These are phyloP conservation scores for Gallinago paraguaiae DNA, from an alignment of 2,113 vertebrate genomes.

Conservation along the genomic window DNA sequence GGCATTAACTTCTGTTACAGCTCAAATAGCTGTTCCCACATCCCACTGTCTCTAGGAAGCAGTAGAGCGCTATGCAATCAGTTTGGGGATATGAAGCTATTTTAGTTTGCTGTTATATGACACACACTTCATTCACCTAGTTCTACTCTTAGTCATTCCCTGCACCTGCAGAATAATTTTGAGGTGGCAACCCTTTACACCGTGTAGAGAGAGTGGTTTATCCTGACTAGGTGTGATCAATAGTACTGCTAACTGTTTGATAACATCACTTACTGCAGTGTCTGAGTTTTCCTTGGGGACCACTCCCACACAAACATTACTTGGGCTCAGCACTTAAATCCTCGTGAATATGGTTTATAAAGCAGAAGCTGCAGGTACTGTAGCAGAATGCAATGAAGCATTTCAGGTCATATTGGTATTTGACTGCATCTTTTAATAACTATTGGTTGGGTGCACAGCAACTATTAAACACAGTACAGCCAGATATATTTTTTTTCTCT, in stretches of 20 bases:
- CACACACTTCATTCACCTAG: not conserved
- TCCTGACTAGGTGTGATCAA: not conserved
- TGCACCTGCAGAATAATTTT: not conserved
- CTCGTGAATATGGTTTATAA: not conserved
- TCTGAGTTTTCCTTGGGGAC: not conserved
- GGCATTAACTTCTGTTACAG: not conserved
- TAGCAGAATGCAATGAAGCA: not conserved
- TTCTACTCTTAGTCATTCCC: not conserved
- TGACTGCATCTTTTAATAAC: conserved; percentile 37
- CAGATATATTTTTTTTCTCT: not conserved
- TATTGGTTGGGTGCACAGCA: conserved; percentile 3
- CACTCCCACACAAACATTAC: not conserved
- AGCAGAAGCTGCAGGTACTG: not conserved
- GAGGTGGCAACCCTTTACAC: not conserved
- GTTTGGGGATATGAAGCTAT: not conserved
- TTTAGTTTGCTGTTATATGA: not conserved
- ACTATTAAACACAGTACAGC: not conserved
- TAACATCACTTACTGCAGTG: not conserved
- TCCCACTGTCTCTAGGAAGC: not conserved
- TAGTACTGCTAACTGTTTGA: not conserved
- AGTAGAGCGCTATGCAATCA: fast-evolving
- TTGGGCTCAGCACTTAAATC: not conserved
- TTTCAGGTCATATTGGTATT: conserved; percentile 6
- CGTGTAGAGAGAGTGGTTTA: not conserved
- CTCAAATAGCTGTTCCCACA: not conserved